phyloP scores from a whole-genome alignment of 2,113 vertebrate species.

The Tapirus terrestris region DNA sequence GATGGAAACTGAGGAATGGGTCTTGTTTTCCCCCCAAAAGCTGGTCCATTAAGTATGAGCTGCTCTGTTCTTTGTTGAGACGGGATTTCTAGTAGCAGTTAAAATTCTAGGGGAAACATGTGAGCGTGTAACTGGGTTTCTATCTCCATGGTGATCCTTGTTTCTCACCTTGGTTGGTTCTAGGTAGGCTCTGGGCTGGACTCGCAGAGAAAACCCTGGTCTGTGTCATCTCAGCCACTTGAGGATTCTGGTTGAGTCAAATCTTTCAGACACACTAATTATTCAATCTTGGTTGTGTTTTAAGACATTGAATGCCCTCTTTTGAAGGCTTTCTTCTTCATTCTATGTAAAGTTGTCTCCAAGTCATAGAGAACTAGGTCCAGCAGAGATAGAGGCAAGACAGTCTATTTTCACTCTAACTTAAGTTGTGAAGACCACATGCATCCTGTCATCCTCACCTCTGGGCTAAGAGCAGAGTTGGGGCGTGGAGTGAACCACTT shows the following conservation, averaged over 20 bases:
- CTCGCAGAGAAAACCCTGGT: not conserved
- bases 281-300: not conserved
- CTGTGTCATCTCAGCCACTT: not conserved
- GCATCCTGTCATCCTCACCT: not conserved
- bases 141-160: not conserved
- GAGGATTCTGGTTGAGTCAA: not conserved
- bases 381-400: no score
- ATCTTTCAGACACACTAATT: not conserved
- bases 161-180: not conserved
- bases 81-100: not conserved
- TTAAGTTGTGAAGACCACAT: not conserved
- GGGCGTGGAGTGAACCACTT: not conserved
- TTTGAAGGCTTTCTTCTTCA: not conserved
- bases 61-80: not conserved
- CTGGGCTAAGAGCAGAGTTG: not conserved
- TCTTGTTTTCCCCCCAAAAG: not conserved
- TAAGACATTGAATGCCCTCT: not conserved
- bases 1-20: rapidly evolving
- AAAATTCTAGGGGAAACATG: not conserved
- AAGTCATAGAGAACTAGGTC: not conserved
- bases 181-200: not conserved
- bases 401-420: not conserved
- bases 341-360: not conserved
- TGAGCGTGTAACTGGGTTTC: not conserved
- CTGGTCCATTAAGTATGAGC: not conserved